Evolutionary conservation across 2,888 invertebrate genomes (phyloP), one percentile per base, ranked within the genome.

Genomic region (Phymatocera aterrima): DNA sequence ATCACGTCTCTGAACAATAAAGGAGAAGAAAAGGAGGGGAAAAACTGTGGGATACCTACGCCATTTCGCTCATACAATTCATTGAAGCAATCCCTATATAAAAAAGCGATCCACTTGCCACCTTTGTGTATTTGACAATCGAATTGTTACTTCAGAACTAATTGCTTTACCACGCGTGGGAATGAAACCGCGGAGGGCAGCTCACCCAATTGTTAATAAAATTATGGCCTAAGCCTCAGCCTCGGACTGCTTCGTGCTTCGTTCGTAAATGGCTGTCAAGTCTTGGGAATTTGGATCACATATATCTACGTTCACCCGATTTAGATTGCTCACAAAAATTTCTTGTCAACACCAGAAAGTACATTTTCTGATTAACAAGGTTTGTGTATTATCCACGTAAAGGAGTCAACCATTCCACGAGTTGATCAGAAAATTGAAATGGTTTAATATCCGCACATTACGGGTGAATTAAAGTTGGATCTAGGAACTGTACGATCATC

Each of bases 111-210:
- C 72, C 10, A 34, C 72, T 72, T 48, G 18, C 18, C 46, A 34
- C 72, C 72, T 72, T 72, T 51, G 34, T 31, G 48, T 51, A 75
- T 57, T 75, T 40, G 40, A 57, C 54, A 75, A 75, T 24, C 40
- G 57, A 75, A 75, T 60, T 60, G 57, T 60, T 57, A 75, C 60
- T 34, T 21, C 28, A 40, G 46, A 51, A 54, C 72, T 72, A 72
- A 72, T 72, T 12, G 54, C 51, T 54, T 34, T 37, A 51, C 34
- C 51, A 51, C 51, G 72, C 34, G 54, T 15, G 34, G 6, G 34
- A 46, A 70, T 48, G 6, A 70, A 31, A n/a, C 48, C 51, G 6
- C 31, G 48, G 21, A 48, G 18, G 21, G 15, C 10, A 21, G 51
- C n/a, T 31, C 72, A 10, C 51, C 51, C 34, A n/a, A n/a, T 51